A percentile compares a stretch with the other conserved stretches of the same genome.
Evolutionary conservation across 2,113 vertebrate genomes (phyloP).

Genomic region (Coreoperca whiteheadi): DNA sequence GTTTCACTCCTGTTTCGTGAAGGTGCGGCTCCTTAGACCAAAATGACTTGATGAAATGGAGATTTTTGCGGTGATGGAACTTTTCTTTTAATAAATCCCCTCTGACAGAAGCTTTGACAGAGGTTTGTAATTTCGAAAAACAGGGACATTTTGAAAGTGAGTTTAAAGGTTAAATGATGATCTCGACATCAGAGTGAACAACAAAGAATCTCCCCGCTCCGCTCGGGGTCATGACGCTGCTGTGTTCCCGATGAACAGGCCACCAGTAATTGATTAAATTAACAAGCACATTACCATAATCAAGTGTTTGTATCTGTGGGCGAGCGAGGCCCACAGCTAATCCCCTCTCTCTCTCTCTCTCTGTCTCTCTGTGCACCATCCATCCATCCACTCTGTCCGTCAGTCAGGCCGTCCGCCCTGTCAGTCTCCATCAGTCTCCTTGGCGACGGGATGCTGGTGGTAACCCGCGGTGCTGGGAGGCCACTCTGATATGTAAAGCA

Average conservation of each 20-base stretch:
- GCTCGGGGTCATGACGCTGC: constrained; percentile 58
- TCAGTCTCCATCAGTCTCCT: constrained; percentile 92
- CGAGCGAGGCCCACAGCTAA: constrained; percentile 87
- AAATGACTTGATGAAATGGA: too few relatives aligned
- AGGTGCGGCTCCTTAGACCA: too few relatives aligned
- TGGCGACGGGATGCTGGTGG: constrained; percentile 88
- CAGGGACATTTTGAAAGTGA: too few relatives aligned
- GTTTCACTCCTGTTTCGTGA: too few relatives aligned
- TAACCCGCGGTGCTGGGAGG: constrained; percentile 87
- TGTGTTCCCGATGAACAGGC: constrained; percentile 56
- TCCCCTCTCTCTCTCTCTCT: neutral
- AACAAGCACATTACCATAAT: constrained; percentile 90
- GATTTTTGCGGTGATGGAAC: too few relatives aligned
- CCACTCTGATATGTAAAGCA: constrained; percentile 89
- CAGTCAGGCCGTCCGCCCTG: constrained; percentile 86
- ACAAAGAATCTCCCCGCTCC: neutral
- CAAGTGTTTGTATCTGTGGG: constrained; percentile 83
- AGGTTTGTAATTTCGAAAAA: too few relatives aligned
- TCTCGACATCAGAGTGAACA: neutral
- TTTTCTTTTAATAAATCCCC: too few relatives aligned
- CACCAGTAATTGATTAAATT: constrained; percentile 79
- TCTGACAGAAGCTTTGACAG: too few relatives aligned
- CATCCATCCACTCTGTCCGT: constrained; percentile 59
- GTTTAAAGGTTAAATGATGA: constrained; percentile 19
- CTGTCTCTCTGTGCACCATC: constrained; percentile 34